phyloP scores from a whole-genome alignment of 2,113 vertebrate genomes.

The Pseudopipra pipra region DNA sequence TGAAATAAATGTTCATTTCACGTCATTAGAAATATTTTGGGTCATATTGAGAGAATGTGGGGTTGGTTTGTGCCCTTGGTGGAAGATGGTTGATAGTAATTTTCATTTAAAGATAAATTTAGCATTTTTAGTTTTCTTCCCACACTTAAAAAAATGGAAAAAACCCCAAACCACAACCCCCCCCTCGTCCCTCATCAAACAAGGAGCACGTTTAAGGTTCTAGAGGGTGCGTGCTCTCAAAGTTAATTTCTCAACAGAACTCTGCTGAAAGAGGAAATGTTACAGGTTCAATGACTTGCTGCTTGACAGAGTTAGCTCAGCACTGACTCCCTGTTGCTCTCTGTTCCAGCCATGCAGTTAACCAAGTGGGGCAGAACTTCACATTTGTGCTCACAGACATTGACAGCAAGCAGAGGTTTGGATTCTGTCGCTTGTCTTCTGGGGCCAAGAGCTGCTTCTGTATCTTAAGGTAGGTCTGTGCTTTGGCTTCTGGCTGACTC shows the following conservation, averaged over 20 bases:
- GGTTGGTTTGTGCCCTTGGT: background rate
- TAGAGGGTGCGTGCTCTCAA: constrained; percentile 12
- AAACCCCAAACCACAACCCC: accelerated
- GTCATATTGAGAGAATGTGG: background rate
- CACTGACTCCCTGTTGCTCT: constrained; percentile 55
- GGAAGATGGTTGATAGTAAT: background rate
- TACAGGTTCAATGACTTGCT: constrained; percentile 70
- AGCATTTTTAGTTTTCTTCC: background rate
- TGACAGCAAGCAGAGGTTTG: constrained; percentile 98
- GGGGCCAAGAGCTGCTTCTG: constrained; percentile 93
- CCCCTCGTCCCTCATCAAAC: background rate
- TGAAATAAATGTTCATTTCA: background rate
- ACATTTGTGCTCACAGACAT: constrained; percentile 98
- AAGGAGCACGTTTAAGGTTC: background rate
- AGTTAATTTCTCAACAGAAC: constrained; percentile 32
- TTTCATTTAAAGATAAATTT: background rate
- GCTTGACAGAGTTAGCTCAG: constrained; percentile 42
- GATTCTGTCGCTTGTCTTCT: constrained; percentile 96
- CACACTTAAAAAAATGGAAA: background rate
- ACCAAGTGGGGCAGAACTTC: constrained; percentile 95
- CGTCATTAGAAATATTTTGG: background rate
- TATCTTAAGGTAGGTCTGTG: constrained; percentile 81
- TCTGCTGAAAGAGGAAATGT: constrained; percentile 63
- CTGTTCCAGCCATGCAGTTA: constrained; percentile 82
- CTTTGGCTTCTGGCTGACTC: constrained; percentile 19